These are phyloP conservation scores for Drosophila ambigua DNA, from an alignment of 1,140 invertebrate species.

Conservation along the genomic window DNA sequence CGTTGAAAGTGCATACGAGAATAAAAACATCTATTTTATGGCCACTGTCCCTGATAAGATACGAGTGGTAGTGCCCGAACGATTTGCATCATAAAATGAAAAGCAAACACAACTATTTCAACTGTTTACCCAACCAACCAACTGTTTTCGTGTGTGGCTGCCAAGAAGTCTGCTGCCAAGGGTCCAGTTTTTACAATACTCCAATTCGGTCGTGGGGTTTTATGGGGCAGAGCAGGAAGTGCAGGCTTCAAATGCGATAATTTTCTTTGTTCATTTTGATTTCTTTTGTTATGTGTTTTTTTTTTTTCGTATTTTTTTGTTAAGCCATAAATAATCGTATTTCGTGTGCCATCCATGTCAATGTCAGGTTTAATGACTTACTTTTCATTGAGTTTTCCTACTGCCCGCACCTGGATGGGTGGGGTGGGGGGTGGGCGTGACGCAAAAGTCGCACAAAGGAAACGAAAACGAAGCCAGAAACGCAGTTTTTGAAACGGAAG, in stretches of 20 bases:
- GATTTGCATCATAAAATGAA: slow-evolving; percentile 68
- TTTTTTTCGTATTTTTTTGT: neutral
- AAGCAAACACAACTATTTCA: slow-evolving; percentile 40
- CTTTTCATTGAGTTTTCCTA: neutral
- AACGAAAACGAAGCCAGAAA: slow-evolving; percentile 14
- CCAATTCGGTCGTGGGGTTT: slow-evolving; percentile 19
- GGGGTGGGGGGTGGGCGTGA: no score
- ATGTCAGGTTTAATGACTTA: slow-evolving; percentile 25
- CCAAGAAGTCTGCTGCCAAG: slow-evolving; percentile 48
- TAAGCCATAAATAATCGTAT: slow-evolving; percentile 1
- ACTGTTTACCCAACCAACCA: slow-evolving; percentile 14
- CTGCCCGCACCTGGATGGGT: no score
- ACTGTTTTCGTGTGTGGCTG: slow-evolving; percentile 13
- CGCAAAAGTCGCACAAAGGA: slow-evolving; percentile 15
- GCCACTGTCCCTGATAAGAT: slow-evolving; percentile 55
- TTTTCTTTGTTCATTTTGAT: slow-evolving; percentile 26
- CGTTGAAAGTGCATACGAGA: slow-evolving; percentile 16
- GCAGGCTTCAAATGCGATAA: slow-evolving; percentile 37
- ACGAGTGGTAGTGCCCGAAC: slow-evolving; percentile 11
- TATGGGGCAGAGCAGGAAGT: neutral
- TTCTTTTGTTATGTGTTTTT: slow-evolving; percentile 17
- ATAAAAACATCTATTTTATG: slow-evolving; percentile 67
- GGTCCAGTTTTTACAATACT: neutral
- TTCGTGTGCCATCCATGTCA: neutral
- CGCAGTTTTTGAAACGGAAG: slow-evolving; percentile 42